Evolutionary conservation across 2,113 vertebrate species (phyloP).

Genomic region (Acanthisitta chloris): DNA sequence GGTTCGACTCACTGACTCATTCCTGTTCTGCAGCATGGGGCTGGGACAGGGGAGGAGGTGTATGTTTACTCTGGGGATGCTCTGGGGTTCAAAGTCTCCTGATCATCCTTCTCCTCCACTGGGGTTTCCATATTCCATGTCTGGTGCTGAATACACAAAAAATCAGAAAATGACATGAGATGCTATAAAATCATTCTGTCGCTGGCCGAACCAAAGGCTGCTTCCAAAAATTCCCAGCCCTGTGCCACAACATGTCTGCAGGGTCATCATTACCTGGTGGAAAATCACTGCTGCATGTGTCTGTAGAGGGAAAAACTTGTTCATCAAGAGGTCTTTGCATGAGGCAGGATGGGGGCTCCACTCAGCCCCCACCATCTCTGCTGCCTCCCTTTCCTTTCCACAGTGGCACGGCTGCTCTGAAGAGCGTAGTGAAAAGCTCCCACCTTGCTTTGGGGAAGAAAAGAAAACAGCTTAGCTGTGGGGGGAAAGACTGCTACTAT

Average conservation of each 20-base stretch:
- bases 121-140: background rate
- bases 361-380: background rate
- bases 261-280: background rate
- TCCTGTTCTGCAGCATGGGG: fast-evolving
- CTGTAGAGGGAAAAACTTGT: background rate
- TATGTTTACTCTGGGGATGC: background rate
- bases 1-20: background rate
- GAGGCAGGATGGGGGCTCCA: background rate
- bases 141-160: background rate
- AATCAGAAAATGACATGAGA: background rate
- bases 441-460: background rate
- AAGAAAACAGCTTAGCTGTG: background rate
- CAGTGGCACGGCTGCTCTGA: fast-evolving
- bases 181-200: background rate
- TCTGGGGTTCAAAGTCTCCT: background rate
- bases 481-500: constrained; percentile 16
- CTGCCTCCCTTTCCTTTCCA: background rate
- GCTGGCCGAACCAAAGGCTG: background rate
- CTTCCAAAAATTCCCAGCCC: background rate
- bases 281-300: background rate
- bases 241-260: fast-evolving
- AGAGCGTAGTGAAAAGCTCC: background rate
- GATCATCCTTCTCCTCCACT: background rate
- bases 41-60: fast-evolving
- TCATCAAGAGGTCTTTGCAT: background rate